Percentiles rank a stretch among this genome's conserved stretches.
Evolutionary conservation across 2,888 invertebrate species (phyloP).

Genomic region (Calephelis perditalis): DNA sequence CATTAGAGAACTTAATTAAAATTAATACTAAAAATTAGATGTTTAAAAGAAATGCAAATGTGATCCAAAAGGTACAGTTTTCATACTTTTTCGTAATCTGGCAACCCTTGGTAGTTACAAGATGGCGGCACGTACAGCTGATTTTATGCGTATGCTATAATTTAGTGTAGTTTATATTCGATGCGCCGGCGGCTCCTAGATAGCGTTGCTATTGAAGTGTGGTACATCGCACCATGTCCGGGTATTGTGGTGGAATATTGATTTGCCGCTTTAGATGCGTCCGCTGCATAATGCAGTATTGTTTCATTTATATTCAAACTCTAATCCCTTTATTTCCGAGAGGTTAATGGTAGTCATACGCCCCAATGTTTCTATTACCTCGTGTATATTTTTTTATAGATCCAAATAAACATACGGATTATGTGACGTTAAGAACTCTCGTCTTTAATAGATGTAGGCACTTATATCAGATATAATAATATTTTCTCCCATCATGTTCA

Average conservation of each 20-base stretch:
- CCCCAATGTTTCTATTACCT: not conserved
- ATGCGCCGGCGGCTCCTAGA: conserved; percentile 59
- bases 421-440: too few relatives aligned
- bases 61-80: too few relatives aligned
- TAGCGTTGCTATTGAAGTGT: conserved; percentile 66
- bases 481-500: too few relatives aligned
- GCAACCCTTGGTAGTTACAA: conserved; percentile 30
- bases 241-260: conserved; percentile 56
- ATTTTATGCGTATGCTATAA: conserved; percentile 39
- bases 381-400: not conserved
- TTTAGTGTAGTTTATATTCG: conserved; percentile 73
- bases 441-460: too few relatives aligned
- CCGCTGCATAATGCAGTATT: conserved; percentile 46
- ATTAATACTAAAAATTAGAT: too few relatives aligned
- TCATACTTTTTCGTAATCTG: too few relatives aligned
- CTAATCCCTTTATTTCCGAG: conserved; percentile 32
- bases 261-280: conserved; percentile 52
- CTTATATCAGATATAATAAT: too few relatives aligned
- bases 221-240: conserved; percentile 54
- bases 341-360: not conserved
- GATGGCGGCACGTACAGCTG: conserved; percentile 34
- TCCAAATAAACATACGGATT: too few relatives aligned
- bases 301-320: conserved; percentile 38
- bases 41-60: too few relatives aligned
- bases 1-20: too few relatives aligned